Evolutionary conservation across 2,113 vertebrate species (phyloP).

Genomic region (Ovibos moschatus): DNA sequence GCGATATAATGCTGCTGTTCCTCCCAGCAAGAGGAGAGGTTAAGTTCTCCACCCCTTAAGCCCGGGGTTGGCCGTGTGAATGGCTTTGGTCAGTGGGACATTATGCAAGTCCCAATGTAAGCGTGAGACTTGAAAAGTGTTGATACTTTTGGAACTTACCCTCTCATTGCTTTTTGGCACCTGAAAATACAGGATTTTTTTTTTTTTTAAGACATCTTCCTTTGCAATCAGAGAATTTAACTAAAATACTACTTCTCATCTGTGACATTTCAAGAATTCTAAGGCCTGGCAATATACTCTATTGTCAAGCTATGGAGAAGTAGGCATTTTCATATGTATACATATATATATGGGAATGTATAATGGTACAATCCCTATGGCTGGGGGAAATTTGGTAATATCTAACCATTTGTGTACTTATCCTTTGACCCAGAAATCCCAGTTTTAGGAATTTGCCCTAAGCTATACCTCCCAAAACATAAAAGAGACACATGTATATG

Average conservation of each 20-base stretch:
- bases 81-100: too few relatives aligned
- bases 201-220: neutral
- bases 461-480: neutral
- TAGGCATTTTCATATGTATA: neutral
- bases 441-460: neutral
- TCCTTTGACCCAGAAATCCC: neutral
- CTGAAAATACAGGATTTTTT: neutral
- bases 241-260: neutral
- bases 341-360: neutral
- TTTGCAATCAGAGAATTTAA: neutral
- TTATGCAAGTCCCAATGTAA: neutral
- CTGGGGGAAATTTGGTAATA: neutral
- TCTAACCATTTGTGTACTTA: neutral
- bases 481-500: neutral
- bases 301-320: neutral
- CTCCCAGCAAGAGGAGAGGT: neutral
- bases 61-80: neutral
- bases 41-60: neutral
- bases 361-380: neutral
- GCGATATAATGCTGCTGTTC: neutral
- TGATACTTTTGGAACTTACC: neutral
- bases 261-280: neutral
- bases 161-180: neutral
- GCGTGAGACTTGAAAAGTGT: neutral
- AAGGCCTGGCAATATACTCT: neutral